Conservation (phyloP, 1,140 invertebrate species). For the Aporrectodea caliginosa region DNA sequence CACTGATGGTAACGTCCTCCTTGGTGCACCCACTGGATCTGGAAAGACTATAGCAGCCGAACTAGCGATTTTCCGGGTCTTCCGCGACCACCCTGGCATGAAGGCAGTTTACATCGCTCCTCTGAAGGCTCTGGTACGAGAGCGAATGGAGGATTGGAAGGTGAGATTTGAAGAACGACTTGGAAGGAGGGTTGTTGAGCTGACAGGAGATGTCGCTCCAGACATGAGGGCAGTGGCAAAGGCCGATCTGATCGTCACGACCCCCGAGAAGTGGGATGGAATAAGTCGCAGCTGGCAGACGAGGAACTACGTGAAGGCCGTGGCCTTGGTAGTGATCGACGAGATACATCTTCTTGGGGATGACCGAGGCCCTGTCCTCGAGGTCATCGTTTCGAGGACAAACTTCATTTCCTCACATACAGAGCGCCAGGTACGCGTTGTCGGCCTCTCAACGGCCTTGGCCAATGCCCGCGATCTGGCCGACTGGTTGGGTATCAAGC, state of each 20-base stretch:
- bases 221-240: conserved; percentile 77
- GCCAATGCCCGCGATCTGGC: conserved; percentile 95
- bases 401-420: conserved; percentile 91
- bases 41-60: conserved; percentile 99
- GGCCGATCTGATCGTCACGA: conserved; percentile 93
- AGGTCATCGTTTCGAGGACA: conserved; percentile 69
- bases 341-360: conserved; percentile 93
- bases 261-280: conserved; percentile 99
- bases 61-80: conserved; percentile 91
- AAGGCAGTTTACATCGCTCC: conserved; percentile 94
- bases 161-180: conserved; percentile 74
- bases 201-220: conserved; percentile 93
- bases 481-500: conserved; percentile 86
- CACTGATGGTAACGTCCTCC: conserved; percentile 86
- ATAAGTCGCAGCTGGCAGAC: conserved; percentile 97
- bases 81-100: conserved; percentile 73
- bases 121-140: conserved; percentile 92
- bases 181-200: conserved; percentile 83
- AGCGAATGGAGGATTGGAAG: conserved; percentile 95
- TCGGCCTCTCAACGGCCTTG: conserved; percentile 94
- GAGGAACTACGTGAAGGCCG: conserved; percentile 85
- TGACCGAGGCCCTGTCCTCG: conserved; percentile 65
- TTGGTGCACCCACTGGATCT: conserved; percentile 96
- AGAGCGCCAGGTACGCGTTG: conserved; percentile 69
- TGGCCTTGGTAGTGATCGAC: conserved; percentile 92